Conservation (phyloP, 2,888 invertebrate species). For the Pheosia tremula region DNA sequence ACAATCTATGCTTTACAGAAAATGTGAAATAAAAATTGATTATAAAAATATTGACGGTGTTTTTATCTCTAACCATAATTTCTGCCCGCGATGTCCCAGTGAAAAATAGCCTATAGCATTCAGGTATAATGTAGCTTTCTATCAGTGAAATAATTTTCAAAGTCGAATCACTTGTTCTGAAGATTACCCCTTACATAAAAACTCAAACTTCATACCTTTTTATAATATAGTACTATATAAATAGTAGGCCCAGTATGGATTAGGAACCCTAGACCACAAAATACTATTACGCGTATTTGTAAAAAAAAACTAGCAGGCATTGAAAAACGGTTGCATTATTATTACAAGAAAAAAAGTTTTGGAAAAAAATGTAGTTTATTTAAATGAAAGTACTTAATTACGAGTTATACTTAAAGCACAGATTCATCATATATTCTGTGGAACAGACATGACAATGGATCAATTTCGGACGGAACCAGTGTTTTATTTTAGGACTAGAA, state of each 20-base stretch:
- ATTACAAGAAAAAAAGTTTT: conserved; percentile 12
- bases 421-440: conserved; percentile 43
- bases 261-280: too few relatives aligned
- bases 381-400: conserved; percentile 30
- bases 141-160: too few relatives aligned
- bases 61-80: conserved; percentile 14
- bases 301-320: too few relatives aligned
- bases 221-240: too few relatives aligned
- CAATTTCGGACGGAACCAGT: conserved; percentile 81
- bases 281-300: too few relatives aligned
- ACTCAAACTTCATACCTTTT: too few relatives aligned
- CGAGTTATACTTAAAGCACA: conserved; percentile 41
- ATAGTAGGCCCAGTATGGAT: too few relatives aligned
- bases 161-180: too few relatives aligned
- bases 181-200: too few relatives aligned
- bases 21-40: conserved; percentile 82
- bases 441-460: conserved; percentile 59
- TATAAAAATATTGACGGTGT: conserved; percentile 51
- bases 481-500: conserved; percentile 73
- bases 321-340: not conserved
- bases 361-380: conserved; percentile 13
- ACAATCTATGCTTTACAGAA: conserved; percentile 83
- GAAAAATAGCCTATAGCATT: too few relatives aligned
- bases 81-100: too few relatives aligned
- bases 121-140: too few relatives aligned